Percentiles rank a stretch among this genome's conserved stretches.
phyloP scores from a whole-genome alignment of 2,888 invertebrate genomes.

The Cyaniris semiargus region DNA sequence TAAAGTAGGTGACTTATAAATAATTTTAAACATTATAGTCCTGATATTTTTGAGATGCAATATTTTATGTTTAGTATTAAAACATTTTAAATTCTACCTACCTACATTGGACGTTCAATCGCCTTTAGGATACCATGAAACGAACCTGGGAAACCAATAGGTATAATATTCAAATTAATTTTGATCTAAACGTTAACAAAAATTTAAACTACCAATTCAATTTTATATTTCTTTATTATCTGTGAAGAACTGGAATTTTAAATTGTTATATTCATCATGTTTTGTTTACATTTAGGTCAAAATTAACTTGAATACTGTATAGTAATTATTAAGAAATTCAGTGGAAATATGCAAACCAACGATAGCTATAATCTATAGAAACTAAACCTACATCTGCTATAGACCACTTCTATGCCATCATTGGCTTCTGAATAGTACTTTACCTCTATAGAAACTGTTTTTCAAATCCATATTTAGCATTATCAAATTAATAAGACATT shows the following conservation, averaged over 20 bases:
- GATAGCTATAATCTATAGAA: conserved; percentile 1
- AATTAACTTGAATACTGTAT: neutral
- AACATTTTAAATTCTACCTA: conserved; percentile 6
- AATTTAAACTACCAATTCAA: neutral
- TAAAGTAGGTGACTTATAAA: conserved; percentile 8
- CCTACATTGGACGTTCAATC: conserved; percentile 20
- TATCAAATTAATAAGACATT: conserved; percentile 26
- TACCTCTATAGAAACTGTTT: neutral
- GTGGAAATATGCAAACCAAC: neutral
- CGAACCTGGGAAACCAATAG: neutral
- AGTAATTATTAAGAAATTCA: neutral
- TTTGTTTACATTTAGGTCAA: neutral
- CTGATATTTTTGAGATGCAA: neutral
- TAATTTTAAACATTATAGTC: neutral
- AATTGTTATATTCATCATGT: neutral
- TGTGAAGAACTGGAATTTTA: neutral
- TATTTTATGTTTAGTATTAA: neutral
- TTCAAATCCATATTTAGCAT: neutral
- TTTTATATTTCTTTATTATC: neutral
- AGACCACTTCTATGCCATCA: neutral
- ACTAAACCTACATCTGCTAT: neutral
- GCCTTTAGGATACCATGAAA: neutral
- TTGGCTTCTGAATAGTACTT: neutral
- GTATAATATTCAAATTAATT: neutral
- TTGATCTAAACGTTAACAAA: neutral